These are phyloP conservation scores for Bimastos eiseni DNA, from an alignment of 2,888 invertebrate genomes.

Conservation along the genomic window DNA sequence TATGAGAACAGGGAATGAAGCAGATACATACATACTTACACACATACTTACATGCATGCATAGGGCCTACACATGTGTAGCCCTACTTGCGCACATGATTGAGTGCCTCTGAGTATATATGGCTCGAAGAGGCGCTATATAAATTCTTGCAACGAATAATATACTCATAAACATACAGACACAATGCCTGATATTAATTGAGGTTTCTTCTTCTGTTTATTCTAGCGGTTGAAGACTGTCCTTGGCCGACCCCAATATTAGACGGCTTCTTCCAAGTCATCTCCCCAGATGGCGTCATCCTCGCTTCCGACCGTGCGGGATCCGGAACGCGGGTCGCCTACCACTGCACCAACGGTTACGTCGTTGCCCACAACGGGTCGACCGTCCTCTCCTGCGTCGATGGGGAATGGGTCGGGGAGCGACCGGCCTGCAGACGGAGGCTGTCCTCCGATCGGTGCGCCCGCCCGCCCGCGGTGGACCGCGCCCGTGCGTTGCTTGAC, in stretches of 20 bases:
- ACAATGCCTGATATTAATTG: too few species aligned
- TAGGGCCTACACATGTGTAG: too few species aligned
- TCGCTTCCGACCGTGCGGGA: not conserved
- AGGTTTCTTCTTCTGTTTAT: not conserved
- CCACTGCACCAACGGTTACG: slow-evolving; percentile 35
- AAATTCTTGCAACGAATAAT: too few species aligned
- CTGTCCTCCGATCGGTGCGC: not conserved
- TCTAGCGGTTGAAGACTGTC: not conserved
- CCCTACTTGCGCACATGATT: too few species aligned
- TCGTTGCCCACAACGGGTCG: slow-evolving; percentile 23
- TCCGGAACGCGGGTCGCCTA: slow-evolving; percentile 34
- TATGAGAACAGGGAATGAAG: too few species aligned
- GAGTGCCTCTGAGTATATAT: too few species aligned
- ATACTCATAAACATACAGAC: too few species aligned
- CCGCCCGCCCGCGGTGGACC: not conserved
- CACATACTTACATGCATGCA: too few species aligned
- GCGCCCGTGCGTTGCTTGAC: slow-evolving; percentile 6
- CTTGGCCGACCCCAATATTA: not conserved
- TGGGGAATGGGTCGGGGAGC: slow-evolving; percentile 27
- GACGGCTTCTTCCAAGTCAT: not conserved
- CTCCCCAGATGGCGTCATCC: not conserved
- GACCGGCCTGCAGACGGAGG: not conserved
- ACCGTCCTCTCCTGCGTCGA: not conserved
- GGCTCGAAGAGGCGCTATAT: too few species aligned
- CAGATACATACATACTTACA: too few species aligned